Evolutionary conservation across 2,888 invertebrate species (phyloP).

Genomic region (Hofmannophila pseudospretella): DNA sequence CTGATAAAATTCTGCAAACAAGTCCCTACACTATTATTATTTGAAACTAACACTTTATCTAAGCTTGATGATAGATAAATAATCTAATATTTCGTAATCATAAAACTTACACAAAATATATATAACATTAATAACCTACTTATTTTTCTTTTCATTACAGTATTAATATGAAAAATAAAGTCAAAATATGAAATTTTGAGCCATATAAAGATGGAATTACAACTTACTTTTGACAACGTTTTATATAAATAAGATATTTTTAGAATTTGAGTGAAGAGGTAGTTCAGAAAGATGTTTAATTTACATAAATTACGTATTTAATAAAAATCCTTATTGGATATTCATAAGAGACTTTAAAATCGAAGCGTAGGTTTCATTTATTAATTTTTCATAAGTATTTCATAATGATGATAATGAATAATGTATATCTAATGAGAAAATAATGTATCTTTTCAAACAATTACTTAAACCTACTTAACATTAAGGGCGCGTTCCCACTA

Average conservation of each 20-base stretch:
- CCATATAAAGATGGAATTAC: conserved; percentile 3
- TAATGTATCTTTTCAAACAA: background rate
- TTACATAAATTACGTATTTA: conserved; percentile 43
- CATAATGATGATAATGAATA: background rate
- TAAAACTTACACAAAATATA: conserved; percentile 4
- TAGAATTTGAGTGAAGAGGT: conserved; percentile 50
- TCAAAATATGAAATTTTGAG: conserved; percentile 18
- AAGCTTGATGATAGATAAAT: too few species aligned
- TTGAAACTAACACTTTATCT: conserved; percentile 3
- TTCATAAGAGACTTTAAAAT: conserved; percentile 64
- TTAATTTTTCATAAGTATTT: conserved; percentile 31
- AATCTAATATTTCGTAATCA: conserved; percentile 1
- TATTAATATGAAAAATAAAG: conserved; percentile 3
- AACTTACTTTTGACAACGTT: background rate
- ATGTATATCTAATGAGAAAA: background rate
- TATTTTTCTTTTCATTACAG: too few species aligned
- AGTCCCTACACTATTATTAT: conserved; percentile 12
- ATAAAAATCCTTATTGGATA: conserved; percentile 41
- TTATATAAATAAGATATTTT: conserved; percentile 19
- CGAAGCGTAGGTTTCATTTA: conserved; percentile 43
- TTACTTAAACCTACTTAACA: background rate
- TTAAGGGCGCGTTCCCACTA: too few species aligned
- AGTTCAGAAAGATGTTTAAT: conserved; percentile 33
- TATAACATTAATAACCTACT: too few species aligned
- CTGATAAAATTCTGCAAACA: conserved; percentile 22